These are phyloP conservation scores for Drosophila tropicalis DNA, from an alignment of 1,140 invertebrate species.

Conservation along the genomic window DNA sequence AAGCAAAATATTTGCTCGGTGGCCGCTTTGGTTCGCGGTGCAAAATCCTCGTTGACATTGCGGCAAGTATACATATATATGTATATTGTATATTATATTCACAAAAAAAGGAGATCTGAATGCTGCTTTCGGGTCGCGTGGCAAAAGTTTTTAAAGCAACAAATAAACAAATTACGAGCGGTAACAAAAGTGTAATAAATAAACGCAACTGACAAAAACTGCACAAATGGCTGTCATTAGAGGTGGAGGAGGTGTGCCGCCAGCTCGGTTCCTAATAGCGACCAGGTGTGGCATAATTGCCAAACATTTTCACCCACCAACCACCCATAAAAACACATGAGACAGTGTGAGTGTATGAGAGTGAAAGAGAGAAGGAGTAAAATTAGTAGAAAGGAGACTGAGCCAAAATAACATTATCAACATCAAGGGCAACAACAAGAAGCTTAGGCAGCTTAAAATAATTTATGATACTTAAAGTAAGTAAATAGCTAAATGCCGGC, in stretches of 20 bases:
- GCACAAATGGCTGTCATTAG: constrained; percentile 79
- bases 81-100: too few species aligned
- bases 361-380: not conserved
- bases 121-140: constrained; percentile 33
- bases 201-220: constrained; percentile 76
- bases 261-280: constrained; percentile 45
- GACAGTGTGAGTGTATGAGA: not conserved
- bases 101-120: constrained; percentile 15
- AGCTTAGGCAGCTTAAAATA: constrained; percentile 76
- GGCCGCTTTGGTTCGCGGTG: not conserved
- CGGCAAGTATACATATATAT: constrained; percentile 3
- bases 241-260: constrained; percentile 23
- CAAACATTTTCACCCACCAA: constrained; percentile 61
- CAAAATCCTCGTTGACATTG: constrained; percentile 30
- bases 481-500: constrained; percentile 77
- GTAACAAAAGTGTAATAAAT: constrained; percentile 69
- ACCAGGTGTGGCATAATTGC: constrained; percentile 75
- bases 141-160: constrained; percentile 59
- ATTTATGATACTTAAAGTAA: constrained; percentile 80
- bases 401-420: constrained; percentile 47
- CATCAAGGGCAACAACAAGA: constrained; percentile 33
- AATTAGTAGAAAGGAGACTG: constrained; percentile 1
- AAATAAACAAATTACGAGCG: constrained; percentile 72
- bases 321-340: constrained; percentile 19
- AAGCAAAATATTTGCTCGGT: constrained; percentile 48